A percentile compares a stretch with the other conserved stretches of the same genome.
Evolutionary conservation across 2,888 invertebrate genomes (phyloP).

Genomic region (Sceliomorpha sp.): DNA sequence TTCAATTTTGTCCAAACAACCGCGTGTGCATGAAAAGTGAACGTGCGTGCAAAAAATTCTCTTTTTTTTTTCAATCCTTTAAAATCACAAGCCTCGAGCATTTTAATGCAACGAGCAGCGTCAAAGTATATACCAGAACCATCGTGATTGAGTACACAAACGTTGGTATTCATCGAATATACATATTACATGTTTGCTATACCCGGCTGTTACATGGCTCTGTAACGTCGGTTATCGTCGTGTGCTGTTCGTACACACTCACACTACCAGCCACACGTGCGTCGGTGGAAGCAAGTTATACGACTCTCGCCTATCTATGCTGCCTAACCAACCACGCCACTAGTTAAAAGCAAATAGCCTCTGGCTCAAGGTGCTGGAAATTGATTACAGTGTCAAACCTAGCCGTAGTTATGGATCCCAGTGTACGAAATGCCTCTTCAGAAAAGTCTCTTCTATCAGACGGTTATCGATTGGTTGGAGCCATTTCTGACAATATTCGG

Average conservation of each 20-base stretch:
- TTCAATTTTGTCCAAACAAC: conserved; percentile 44
- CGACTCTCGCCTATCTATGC: conserved; percentile 50
- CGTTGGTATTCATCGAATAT: conserved; percentile 55
- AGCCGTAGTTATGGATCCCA: conserved; percentile 63
- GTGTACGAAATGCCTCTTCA: conserved; percentile 61
- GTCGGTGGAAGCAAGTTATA: conserved; percentile 44
- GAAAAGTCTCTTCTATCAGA: conserved; percentile 27
- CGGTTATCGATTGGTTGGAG: conserved; percentile 47
- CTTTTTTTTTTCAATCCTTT: conserved; percentile 38
- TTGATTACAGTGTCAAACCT: conserved; percentile 69
- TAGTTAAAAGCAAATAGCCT: conserved; percentile 70
- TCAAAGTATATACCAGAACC: conserved; percentile 54
- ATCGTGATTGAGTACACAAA: conserved; percentile 56
- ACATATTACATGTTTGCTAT: conserved; percentile 57
- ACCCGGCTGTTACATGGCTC: conserved; percentile 47
- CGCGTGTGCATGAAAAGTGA: conserved; percentile 6
- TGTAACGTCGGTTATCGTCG: conserved; percentile 24
- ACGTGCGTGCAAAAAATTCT: conserved; percentile 7
- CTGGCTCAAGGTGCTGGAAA: conserved; percentile 64
- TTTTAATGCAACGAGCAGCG: conserved; percentile 52
- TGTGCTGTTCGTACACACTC: conserved; percentile 27
- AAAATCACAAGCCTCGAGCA: conserved; percentile 54
- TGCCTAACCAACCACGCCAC: conserved; percentile 53
- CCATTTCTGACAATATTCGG: conserved; percentile 39
- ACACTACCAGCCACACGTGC: conserved; percentile 15